Conservation (phyloP, 2,888 invertebrate genomes). For the Smittia aterrima region DNA sequence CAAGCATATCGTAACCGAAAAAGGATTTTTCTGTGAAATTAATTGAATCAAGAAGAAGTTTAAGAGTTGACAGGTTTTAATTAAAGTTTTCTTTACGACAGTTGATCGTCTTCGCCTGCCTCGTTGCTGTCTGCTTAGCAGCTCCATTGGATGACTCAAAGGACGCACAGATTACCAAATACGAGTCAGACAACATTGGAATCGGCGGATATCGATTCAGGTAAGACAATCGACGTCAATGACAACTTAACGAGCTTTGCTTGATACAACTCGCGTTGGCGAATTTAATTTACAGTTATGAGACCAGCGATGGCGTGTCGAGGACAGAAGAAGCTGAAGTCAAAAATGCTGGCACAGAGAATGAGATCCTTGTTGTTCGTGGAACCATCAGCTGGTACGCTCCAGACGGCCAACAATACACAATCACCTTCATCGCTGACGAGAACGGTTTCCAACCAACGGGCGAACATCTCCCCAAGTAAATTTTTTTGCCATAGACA, state of each 20-base stretch:
- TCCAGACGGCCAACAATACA: constrained; percentile 35
- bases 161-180: neutral
- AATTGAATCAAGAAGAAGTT: too few relatives aligned
- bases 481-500: too few relatives aligned
- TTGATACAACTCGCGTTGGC: too few relatives aligned
- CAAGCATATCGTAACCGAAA: neutral
- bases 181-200: neutral
- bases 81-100: neutral
- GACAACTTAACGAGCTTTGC: too few relatives aligned
- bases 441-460: constrained; percentile 53
- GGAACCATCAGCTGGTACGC: constrained; percentile 41
- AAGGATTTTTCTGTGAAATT: too few relatives aligned
- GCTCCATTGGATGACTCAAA: neutral
- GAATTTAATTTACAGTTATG: too few relatives aligned
- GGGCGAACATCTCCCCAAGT: constrained; percentile 55
- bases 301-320: constrained; percentile 47
- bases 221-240: neutral
- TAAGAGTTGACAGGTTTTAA: neutral
- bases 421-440: constrained; percentile 35
- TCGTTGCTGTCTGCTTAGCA: neutral
- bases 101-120: neutral
- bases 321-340: constrained; percentile 47
- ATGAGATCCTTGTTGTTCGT: constrained; percentile 44
- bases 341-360: constrained; percentile 45
- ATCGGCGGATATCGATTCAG: constrained; percentile 2